Conservation (phyloP, 1,140 invertebrate species). For the Drosophila sucinea region DNA sequence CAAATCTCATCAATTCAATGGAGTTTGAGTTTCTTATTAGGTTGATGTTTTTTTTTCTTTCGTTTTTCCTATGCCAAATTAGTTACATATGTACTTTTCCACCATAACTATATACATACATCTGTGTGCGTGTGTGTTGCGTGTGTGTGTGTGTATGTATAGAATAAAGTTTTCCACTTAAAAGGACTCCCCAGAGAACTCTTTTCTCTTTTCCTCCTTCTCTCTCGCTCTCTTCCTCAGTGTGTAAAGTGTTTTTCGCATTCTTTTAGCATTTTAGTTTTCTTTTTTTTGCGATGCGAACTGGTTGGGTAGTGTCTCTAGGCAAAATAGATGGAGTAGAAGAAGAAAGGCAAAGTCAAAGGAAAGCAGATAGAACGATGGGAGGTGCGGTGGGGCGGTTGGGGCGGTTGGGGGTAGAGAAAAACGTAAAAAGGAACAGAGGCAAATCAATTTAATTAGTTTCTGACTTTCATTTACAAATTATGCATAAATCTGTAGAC, state of each 20-base stretch:
- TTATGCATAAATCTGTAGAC: slow-evolving; percentile 81
- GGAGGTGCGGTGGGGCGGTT: neutral
- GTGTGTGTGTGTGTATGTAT: neutral
- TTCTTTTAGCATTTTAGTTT: slow-evolving; percentile 15
- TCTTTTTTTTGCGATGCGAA: slow-evolving; percentile 1
- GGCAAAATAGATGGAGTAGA: neutral
- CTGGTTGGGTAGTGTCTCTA: neutral
- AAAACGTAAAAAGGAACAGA: slow-evolving; percentile 32
- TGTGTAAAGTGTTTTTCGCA: slow-evolving; percentile 16
- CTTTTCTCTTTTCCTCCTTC: neutral
- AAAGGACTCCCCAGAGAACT: slow-evolving; percentile 22
- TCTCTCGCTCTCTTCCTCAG: slow-evolving; percentile 11
- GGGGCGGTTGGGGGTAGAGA: neutral
- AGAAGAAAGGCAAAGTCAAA: neutral
- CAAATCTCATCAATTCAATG: slow-evolving; percentile 1
- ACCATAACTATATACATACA: neutral
- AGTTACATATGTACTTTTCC: neutral
- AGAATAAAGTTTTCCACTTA: slow-evolving; percentile 22
- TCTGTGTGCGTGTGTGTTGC: neutral
- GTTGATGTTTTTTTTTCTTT: neutral
- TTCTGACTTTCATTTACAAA: slow-evolving; percentile 81
- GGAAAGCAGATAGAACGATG: neutral
- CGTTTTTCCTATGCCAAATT: neutral
- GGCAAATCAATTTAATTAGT: slow-evolving; percentile 80
- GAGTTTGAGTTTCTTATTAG: slow-evolving; percentile 2